Evolutionary conservation across 2,113 vertebrate genomes (phyloP), one percentile per base, ranked within the genome.

Genomic region (Seriola dumerili): DNA sequence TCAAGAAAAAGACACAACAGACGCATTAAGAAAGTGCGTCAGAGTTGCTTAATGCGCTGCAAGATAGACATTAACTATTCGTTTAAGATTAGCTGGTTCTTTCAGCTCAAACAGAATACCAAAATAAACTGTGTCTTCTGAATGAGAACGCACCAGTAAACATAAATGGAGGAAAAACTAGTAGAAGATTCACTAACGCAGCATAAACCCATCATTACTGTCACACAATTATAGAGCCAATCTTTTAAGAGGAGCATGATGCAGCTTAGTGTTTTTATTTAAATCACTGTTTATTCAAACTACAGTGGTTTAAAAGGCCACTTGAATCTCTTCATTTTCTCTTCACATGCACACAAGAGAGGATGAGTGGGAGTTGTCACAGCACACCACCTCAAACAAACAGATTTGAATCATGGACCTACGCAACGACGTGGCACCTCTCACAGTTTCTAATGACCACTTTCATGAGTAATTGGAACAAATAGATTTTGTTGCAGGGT

Each of bases 351-450:
- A 80, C 77, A 84, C 63, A 57, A 54, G 46, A 55, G 75, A 54
- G 44, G 70, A 74, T 42, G 76, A 88, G 83, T 90, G 85, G 88
- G 85, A 64, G 87, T 89, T 19, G 62, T 86, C 78, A 61, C 78
- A 87, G 78, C 81, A 77, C 13, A 83, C 46, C 58, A 42, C 63
- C 85, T 81, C 82, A 68, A 80, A 75, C 79, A 58, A 78, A 85
- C 84, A 89, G 78, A 88, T 86, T 80, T 75, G 61, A 86, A 80
- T 34, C 66, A 77, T 48, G 55, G 78, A 86, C 85, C 81, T 80
- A 86, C 59, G 65, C 79, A 57, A 16, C 19, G 25, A 80, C 19
- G 50, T 13, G 48, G 52, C 83, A 85, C 70, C 79, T 78, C 48
- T 81, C 29, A 68, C 63, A 68, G 25, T 76, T 42, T 71, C 38